A percentile compares a stretch with the other conserved stretches of the same genome.
Evolutionary conservation across 2,113 vertebrate species (phyloP).

Genomic region (Ramphastos sulfuratus): DNA sequence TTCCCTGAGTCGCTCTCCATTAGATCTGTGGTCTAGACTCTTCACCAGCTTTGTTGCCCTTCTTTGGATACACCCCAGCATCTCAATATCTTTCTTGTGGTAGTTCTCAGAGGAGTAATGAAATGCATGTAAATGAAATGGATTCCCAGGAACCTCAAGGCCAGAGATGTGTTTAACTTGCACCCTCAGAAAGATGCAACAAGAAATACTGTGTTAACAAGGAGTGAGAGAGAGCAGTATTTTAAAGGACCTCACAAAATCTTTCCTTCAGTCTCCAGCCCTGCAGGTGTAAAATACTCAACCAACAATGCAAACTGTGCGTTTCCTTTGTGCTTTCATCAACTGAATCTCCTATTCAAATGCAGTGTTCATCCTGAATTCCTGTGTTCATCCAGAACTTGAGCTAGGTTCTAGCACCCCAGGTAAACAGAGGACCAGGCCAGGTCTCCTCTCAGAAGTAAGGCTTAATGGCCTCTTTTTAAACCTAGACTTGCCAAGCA

Average conservation of each 20-base stretch:
- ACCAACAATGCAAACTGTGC: neutral
- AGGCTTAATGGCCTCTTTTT: neutral
- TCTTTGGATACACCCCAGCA: too few relatives aligned
- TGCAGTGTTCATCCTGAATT: neutral
- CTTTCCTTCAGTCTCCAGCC: neutral
- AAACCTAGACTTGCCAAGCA: rapidly evolving
- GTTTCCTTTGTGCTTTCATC: neutral
- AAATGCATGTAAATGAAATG: neutral
- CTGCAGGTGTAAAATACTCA: neutral
- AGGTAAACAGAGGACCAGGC: neutral
- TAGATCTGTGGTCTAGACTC: too few relatives aligned
- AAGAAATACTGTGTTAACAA: neutral
- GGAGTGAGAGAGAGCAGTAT: neutral
- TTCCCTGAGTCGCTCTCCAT: too few relatives aligned
- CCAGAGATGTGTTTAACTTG: neutral
- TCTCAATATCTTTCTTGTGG: too few relatives aligned
- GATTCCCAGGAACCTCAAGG: neutral
- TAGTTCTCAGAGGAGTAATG: neutral
- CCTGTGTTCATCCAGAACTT: neutral
- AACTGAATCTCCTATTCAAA: neutral
- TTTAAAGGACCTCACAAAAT: neutral
- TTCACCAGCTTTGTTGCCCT: too few relatives aligned
- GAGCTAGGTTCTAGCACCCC: neutral
- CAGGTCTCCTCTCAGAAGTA: neutral
- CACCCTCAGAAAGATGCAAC: neutral